phyloP scores from a whole-genome alignment of 2,113 vertebrate genomes.

The Corythornis madagascariensis region DNA sequence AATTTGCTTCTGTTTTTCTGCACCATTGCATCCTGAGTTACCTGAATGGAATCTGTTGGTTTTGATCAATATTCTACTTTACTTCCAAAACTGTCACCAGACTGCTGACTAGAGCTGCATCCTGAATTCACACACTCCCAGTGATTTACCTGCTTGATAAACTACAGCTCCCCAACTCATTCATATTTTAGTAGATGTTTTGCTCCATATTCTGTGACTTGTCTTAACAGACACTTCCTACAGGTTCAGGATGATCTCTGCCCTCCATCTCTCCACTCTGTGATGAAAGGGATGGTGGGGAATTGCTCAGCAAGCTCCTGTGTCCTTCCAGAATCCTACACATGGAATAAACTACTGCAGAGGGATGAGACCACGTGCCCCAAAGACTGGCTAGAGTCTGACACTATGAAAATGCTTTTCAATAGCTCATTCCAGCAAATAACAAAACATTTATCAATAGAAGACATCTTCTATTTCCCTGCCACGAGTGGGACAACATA shows the following conservation, averaged over 20 bases:
- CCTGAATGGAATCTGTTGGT: not conserved
- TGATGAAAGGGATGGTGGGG: not conserved
- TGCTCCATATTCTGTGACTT: not conserved
- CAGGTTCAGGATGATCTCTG: constrained; percentile 26
- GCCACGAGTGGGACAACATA: not conserved
- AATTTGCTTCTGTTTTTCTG: not conserved
- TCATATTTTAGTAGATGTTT: not conserved
- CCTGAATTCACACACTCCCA: not conserved
- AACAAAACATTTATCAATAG: not conserved
- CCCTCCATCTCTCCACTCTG: not conserved
- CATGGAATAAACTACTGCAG: not conserved
- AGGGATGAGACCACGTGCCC: not conserved
- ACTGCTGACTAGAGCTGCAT: not conserved
- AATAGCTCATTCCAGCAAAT: not conserved
- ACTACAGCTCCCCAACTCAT: not conserved
- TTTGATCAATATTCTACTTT: not conserved
- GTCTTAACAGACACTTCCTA: constrained; percentile 24
- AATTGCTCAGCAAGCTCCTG: not conserved
- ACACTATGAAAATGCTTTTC: not conserved
- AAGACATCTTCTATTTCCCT: not conserved
- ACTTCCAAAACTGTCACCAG: not conserved
- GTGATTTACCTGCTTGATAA: not conserved
- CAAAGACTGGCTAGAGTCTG: not conserved
- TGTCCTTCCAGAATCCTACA: not conserved
- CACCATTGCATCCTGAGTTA: not conserved